Percentiles rank a stretch among this genome's conserved stretches.
phyloP scores from a whole-genome alignment of 2,797 vertebrate genomes.

The Pangasius macronema region DNA sequence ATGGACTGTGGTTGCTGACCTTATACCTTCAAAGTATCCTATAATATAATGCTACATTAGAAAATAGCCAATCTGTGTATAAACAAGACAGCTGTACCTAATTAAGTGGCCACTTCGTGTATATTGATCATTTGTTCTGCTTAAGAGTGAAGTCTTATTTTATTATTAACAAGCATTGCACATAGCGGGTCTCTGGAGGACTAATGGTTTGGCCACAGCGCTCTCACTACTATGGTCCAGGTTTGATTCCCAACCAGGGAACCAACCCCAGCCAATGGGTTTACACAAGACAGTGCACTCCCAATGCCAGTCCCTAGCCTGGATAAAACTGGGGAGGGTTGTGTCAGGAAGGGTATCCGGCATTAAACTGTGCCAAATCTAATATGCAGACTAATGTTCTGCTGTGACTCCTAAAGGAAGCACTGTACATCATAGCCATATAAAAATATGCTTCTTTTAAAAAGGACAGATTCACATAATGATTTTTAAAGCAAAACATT shows the following conservation, averaged over 20 bases:
- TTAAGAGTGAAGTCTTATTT: background rate
- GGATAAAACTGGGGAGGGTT: too few relatives aligned
- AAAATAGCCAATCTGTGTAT: background rate
- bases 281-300: too few relatives aligned
- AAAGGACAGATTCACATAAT: background rate
- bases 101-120: background rate
- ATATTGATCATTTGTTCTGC: background rate
- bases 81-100: background rate
- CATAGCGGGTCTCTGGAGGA: too few relatives aligned
- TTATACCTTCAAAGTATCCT: background rate
- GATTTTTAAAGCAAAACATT: background rate
- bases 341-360: too few relatives aligned
- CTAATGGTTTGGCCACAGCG: too few relatives aligned
- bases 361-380: too few relatives aligned
- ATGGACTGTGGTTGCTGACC: background rate
- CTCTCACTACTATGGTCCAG: too few relatives aligned
- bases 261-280: too few relatives aligned
- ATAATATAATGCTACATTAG: background rate
- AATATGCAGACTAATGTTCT: too few relatives aligned
- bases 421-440: background rate
- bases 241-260: too few relatives aligned
- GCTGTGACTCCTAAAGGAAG: too few relatives aligned
- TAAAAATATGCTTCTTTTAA: background rate
- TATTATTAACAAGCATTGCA: background rate
- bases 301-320: too few relatives aligned